Percentiles rank a stretch among this genome's conserved stretches.
Conservation (phyloP, 2,888 invertebrate genomes). For the Mesochorus sp. region DNA sequence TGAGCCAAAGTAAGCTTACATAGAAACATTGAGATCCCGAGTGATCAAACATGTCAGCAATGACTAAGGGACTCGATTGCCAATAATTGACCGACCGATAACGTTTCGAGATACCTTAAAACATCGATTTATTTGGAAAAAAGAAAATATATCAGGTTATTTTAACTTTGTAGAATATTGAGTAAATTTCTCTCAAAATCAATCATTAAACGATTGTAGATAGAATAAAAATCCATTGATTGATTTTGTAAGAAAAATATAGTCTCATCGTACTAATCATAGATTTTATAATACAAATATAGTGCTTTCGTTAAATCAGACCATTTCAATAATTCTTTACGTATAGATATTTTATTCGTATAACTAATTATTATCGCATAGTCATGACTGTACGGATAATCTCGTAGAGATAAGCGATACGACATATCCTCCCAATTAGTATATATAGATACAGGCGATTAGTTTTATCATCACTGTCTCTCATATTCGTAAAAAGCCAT, state of each 20-base stretch:
- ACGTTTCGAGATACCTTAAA: too few relatives aligned
- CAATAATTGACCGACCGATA: conserved; percentile 18
- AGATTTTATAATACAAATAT: too few relatives aligned
- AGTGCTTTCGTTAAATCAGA: background rate
- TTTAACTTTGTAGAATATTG: too few relatives aligned
- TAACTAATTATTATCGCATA: conserved; percentile 37
- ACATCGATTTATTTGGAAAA: conserved; percentile 7
- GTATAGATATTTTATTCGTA: conserved; percentile 13
- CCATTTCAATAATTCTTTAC: conserved; percentile 12
- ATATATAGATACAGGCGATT: conserved; percentile 26
- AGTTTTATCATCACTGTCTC: conserved; percentile 42
- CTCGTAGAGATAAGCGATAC: conserved; percentile 30
- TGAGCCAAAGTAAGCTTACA: conserved; percentile 7
- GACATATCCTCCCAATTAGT: conserved; percentile 48
- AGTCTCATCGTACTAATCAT: too few relatives aligned
- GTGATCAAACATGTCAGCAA: conserved; percentile 47
- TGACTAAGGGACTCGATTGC: conserved; percentile 42
- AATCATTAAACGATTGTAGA: too few relatives aligned
- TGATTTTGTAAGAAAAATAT: too few relatives aligned
- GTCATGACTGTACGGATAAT: conserved; percentile 24
- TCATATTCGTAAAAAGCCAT: conserved; percentile 49
- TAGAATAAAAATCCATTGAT: too few relatives aligned
- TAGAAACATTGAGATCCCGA: conserved; percentile 25
- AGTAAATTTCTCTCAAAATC: too few relatives aligned
- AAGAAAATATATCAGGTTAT: background rate